Evolutionary conservation across 2,888 invertebrate species (phyloP), one percentile per base, ranked within the genome.

Genomic region (Isotomurus palustris): DNA sequence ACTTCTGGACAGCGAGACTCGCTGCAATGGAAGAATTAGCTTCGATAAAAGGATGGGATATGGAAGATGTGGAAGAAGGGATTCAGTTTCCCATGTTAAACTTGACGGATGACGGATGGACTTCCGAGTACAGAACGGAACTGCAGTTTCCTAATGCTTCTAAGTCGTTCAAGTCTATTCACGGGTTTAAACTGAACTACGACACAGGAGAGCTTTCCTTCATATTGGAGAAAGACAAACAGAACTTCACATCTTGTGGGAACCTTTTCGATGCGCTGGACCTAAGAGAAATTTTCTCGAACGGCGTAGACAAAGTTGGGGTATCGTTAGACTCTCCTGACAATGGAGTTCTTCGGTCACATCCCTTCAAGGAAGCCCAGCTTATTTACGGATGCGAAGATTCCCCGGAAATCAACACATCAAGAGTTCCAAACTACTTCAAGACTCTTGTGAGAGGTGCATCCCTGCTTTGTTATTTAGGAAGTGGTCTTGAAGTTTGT

Each of bases 351-450:
- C 45, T 58, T 8, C 44, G 43, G 8, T 57, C 60, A 0, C 66
- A 66, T 54, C 66, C 66, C 10, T 66, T 61, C 40, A 61, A 62
- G 44, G 60, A 67, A 44, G 59, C 38, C 2, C n/a, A n/a, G n/a
- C n/a, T n/a, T 51, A 29, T n/a, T n/a, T 17, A 25, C 21, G 14
- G 28, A 14, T 6, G 21, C 40, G 14, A 24, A 24, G 14, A 14
- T 41, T 6, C 4, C 21, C 10, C 19, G 41, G 14, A 40, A 8
- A 32, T 10, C 32, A 32, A 14, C 32, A 14, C 14, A 10, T 32
- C 8, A 14, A 32, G 24, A 24, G 24, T 44, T 19, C 44, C 58
- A 21, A 56, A 64, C 10, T 62, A 40, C 41, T 44, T 62, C 3
- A 40, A 56, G 36, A 60, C 64, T 5, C 21, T 60, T 2, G 29